Base-by-base conservation (phyloP, 2,888 invertebrate genomes). In the Osmoderma eremita region DNA sequence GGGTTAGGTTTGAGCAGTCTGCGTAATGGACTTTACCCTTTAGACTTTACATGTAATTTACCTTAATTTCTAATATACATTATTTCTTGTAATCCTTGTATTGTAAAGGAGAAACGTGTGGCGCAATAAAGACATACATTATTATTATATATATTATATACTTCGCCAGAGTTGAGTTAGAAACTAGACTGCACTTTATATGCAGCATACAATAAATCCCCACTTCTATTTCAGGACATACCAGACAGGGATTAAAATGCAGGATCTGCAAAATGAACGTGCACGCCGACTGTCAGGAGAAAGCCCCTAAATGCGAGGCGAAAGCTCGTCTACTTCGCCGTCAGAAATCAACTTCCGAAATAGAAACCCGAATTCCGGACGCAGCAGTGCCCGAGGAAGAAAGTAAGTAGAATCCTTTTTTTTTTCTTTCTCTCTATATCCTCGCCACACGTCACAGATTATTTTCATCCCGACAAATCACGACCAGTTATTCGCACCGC, bases 241-340 rank as follows among this genome's bases (percentile, higher is more conserved):
- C 95, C 62, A 87, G 94, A 51, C 96, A 96, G 83, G 96, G 96
- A 13, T 84, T 96, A 65, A 91, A 94, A 72, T 96, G 96, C 81
- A 88, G 94, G 65, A 87, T 94, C 71, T 96, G 96, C 83, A 96
- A 95, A 83, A 89, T 93, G 84, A 96, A 95, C 83, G 91, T 94
- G 63, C 96, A 96, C 83, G 88, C 91, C 49, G 95, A 95, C 81
- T 96, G 96, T 83, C 90, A 93, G 83, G 90, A 93, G 10, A 90
- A 91, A 76, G 90, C 91, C 15, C 89, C 89, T 68, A 91, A 90
- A 79, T 96, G 95, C 80, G 94, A 95, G 79, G 91, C 93, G 13
- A 94, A 94, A 82, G 91, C 93, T 20, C 87, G 91, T 63, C 87
- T 96, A 63, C 85, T 96, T 68, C 88, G 95, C 71, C 86, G 95